Percentiles rank a stretch among this genome's conserved stretches.
Conservation (phyloP, 2,113 vertebrate genomes). For the Aepyceros melampus region DNA sequence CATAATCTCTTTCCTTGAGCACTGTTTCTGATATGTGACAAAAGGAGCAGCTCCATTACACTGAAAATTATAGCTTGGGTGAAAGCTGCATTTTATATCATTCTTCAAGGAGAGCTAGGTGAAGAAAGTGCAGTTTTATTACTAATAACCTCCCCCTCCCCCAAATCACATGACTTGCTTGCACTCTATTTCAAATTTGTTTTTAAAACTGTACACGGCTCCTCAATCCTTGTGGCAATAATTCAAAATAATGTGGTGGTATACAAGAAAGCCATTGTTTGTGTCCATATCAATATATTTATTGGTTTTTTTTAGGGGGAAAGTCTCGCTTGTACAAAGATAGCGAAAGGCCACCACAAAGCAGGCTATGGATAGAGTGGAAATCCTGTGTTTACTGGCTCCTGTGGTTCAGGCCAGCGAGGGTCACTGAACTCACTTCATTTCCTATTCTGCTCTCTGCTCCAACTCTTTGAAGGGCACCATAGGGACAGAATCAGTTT, state of each 20-base stretch:
- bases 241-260: not conserved
- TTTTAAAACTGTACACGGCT: not conserved
- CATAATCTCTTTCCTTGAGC: slow-evolving; percentile 1
- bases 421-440: slow-evolving; percentile 79
- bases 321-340: slow-evolving; percentile 54
- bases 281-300: not conserved
- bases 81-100: slow-evolving; percentile 62
- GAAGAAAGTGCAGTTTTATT: slow-evolving; percentile 60
- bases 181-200: slow-evolving; percentile 30
- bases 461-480: slow-evolving; percentile 76
- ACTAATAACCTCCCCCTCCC: slow-evolving; percentile 46
- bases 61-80: slow-evolving; percentile 71
- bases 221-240: not conserved
- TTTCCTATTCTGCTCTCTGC: slow-evolving; percentile 76
- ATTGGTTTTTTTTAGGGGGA: slow-evolving; percentile 54
- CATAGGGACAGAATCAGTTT: slow-evolving; percentile 75
- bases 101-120: slow-evolving; percentile 56
- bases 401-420: slow-evolving; percentile 74
- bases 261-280: not conserved
- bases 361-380: slow-evolving; percentile 73
- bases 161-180: slow-evolving; percentile 43
- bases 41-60: slow-evolving; percentile 52
- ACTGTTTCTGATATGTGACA: slow-evolving; percentile 60
- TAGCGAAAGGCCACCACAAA: slow-evolving; percentile 47
- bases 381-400: slow-evolving; percentile 77